phyloP scores from a whole-genome alignment of 2,797 vertebrate species.

The Bradypus variegatus region DNA sequence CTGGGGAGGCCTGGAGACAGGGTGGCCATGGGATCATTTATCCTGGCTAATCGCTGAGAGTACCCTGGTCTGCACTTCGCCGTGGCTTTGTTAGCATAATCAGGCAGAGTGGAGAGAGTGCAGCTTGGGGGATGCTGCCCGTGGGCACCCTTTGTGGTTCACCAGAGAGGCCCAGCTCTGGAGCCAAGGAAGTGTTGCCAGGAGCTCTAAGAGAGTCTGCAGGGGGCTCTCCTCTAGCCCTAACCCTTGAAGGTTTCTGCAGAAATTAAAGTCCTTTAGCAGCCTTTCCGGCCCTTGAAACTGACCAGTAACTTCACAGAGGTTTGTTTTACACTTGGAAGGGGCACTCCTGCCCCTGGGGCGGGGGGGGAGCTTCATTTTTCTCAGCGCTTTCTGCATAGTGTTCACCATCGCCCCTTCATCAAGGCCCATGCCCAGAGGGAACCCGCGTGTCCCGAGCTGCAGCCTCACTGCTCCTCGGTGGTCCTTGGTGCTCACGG shows the following conservation, averaged over 20 bases:
- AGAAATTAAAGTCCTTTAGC: background rate
- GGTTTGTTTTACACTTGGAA: background rate
- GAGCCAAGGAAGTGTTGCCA: too few species aligned
- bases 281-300: background rate
- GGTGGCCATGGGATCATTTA: background rate
- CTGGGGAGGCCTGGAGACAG: background rate
- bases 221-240: background rate
- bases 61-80: accelerated
- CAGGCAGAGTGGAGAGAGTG: background rate
- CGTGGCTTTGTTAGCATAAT: background rate
- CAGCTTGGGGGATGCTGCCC: background rate
- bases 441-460: background rate
- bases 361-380: background rate
- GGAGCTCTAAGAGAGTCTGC: background rate
- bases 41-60: background rate
- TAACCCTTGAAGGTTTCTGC: background rate
- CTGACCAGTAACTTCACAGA: background rate
- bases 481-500: background rate
- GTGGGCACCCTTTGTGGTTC: background rate
- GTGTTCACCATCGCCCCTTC: background rate
- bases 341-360: background rate
- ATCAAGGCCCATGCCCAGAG: background rate
- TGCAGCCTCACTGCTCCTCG: too few species aligned
- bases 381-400: background rate
- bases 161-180: background rate